Evolutionary conservation across 2,797 vertebrate genomes (phyloP), one percentile per base, ranked within the genome.

Genomic region (Fistularia tabacaria): DNA sequence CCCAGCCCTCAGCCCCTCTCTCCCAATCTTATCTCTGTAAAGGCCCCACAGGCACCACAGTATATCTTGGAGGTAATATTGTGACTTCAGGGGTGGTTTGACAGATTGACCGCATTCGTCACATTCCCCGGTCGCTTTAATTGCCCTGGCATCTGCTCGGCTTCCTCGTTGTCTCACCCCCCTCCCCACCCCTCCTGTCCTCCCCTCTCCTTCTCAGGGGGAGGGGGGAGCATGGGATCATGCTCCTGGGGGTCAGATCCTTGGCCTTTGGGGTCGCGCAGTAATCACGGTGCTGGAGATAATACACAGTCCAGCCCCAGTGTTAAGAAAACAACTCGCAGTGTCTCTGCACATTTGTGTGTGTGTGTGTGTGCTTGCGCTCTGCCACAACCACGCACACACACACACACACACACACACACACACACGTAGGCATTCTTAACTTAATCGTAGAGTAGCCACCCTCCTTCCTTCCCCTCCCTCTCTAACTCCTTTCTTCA

Each of bases 81-180:
- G 83, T 82, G 86, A 89, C 89, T 89, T 82, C 78, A 81, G 89
- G 88, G 89, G 76, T 68, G 83, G 80, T 88, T 90, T 91, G 90
- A 92, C 88, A 91, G 89, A 89, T 89, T 89, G 88, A 89, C 85
- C 82, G 76, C 91, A 92, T 92, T 92, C 84, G 82, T 91, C 86
- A 89, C 88, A 91, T 91, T 91, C 89, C 85, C 74, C 48, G 60
- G 69, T 87, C 66, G 71, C 83, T 90, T 90, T 92, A 91, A 91
- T 88, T 89, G 87, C 89, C 83, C 82, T 62, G 81, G 88, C 91
- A 92, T 92, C 90, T 92, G 90, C 89, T 91, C 42, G 72, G 84
- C 87, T 89, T 90, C 90, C 89, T 89, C 67, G 62, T 75, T 56
- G 76, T 60, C 75, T 76, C 69, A 65, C 66, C 64, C 76, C 54